Evolutionary conservation across 2,888 invertebrate genomes (phyloP).

Genomic region (Leucophenga montana): DNA sequence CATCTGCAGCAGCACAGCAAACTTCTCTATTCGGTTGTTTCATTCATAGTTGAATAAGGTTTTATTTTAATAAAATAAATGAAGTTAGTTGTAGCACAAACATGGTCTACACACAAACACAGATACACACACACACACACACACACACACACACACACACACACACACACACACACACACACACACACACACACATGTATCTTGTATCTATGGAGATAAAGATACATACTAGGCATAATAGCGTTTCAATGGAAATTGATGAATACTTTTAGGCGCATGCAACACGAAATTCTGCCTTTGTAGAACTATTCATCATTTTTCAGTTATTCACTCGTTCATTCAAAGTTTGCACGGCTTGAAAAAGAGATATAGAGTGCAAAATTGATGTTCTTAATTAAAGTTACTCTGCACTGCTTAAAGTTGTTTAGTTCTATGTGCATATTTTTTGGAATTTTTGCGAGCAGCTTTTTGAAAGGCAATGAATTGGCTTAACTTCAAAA

Average conservation of each 20-base stretch:
- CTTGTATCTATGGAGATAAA: constrained; percentile 7
- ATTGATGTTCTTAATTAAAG: no score
- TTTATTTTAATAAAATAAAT: constrained; percentile 8
- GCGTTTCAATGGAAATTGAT: constrained; percentile 67
- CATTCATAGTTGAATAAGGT: background rate
- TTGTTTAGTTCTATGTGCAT: no score
- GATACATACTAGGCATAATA: constrained; percentile 50
- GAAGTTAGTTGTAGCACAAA: background rate
- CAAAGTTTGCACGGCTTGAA: no score
- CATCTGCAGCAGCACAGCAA: background rate
- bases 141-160: no score
- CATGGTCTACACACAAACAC: no score
- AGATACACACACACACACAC: no score
- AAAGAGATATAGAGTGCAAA: no score
- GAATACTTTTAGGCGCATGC: constrained; percentile 30
- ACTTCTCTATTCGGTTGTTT: no score
- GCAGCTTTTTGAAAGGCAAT: no score
- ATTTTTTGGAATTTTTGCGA: no score
- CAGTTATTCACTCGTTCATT: background rate
- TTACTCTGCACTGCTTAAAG: no score
- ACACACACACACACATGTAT: background rate
- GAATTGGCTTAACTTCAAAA: no score
- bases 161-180: constrained; percentile 12
- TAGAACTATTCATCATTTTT: constrained; percentile 21
- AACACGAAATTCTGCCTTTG: constrained; percentile 16